These are phyloP conservation scores for Nyctereutes procyonoides DNA, from an alignment of 2,113 vertebrate genomes.

Conservation along the genomic window DNA sequence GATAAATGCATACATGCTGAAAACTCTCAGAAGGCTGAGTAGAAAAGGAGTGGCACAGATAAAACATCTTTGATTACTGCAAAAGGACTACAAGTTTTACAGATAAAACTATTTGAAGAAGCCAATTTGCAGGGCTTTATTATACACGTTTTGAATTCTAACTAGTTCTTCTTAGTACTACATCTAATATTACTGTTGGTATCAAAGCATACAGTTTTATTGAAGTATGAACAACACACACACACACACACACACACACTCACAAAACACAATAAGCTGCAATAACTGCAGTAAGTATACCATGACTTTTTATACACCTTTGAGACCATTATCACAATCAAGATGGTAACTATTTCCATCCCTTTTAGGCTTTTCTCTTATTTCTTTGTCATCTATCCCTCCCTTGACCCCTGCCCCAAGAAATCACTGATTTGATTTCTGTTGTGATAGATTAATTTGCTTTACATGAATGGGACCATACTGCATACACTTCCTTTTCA, in stretches of 20 bases:
- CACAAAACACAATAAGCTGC: background rate
- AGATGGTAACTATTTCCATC: background rate
- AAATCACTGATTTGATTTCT: background rate
- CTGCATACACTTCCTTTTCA: background rate
- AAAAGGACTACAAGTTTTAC: background rate
- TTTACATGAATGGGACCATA: background rate
- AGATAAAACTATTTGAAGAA: background rate
- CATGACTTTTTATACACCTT: background rate
- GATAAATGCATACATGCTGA: background rate
- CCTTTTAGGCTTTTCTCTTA: background rate
- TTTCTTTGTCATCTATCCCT: background rate
- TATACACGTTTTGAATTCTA: background rate
- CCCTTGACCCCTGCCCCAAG: background rate
- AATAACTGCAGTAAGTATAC: background rate
- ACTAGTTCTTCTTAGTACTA: background rate
- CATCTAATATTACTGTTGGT: background rate
- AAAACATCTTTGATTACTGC: background rate
- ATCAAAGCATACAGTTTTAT: background rate
- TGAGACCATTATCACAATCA: background rate
- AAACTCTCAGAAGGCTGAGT: background rate
- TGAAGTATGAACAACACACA: background rate
- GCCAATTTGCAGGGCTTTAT: background rate
- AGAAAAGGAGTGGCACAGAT: background rate
- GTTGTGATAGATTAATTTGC: background rate
- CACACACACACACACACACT: background rate